phyloP scores from a whole-genome alignment of 2,797 vertebrate species.

The Labeo calbasu region DNA sequence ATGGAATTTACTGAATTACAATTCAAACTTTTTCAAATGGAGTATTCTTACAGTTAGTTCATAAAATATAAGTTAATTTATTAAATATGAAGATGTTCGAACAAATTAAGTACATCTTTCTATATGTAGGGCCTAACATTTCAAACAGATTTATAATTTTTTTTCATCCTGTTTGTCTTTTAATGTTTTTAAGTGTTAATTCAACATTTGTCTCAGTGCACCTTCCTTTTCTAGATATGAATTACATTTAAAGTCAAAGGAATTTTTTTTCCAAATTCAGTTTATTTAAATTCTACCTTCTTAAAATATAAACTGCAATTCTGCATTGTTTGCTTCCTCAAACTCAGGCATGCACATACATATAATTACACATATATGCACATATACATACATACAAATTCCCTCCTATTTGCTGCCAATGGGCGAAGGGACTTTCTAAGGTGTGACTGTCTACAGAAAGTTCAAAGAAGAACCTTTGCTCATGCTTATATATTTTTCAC shows the following conservation, averaged over 20 bases:
- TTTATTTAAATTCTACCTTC: neutral
- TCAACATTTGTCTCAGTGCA: neutral
- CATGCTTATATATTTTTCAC: neutral
- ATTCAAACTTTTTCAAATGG: neutral
- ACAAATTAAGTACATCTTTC: neutral
- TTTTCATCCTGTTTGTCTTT: neutral
- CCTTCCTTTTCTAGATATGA: neutral
- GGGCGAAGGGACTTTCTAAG: conserved; percentile 3
- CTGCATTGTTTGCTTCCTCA: neutral
- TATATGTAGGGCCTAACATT: too few relatives aligned
- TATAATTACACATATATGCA: neutral
- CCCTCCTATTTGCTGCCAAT: neutral
- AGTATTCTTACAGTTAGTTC: neutral
- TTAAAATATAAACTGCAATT: neutral
- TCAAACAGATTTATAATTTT: neutral
- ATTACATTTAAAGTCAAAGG: neutral
- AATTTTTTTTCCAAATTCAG: neutral
- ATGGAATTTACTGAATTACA: neutral
- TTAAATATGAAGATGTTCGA: too few relatives aligned
- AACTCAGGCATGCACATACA: neutral
- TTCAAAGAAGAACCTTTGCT: conserved; percentile 37
- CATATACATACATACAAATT: neutral
- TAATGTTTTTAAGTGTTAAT: neutral
- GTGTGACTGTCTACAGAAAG: conserved; percentile 1
- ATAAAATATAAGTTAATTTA: neutral